Evolutionary conservation across 1,140 invertebrate genomes (phyloP), one percentile per base, ranked within the genome.

Genomic region (Steinernema feltiae): DNA sequence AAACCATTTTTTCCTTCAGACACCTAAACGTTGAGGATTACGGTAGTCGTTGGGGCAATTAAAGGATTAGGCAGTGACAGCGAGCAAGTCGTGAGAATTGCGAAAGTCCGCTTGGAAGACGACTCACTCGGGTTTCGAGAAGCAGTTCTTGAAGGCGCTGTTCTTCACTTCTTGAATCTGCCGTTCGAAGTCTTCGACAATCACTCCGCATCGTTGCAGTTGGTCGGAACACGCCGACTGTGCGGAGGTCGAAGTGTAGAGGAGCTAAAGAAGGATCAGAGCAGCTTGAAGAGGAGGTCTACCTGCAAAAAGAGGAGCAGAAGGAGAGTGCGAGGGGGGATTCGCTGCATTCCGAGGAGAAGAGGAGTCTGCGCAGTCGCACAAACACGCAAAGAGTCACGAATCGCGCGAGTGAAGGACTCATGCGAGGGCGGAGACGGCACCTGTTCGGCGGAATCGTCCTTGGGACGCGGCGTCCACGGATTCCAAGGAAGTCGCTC

Each of bases 131-230:
- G 77, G 83, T 27, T 80, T 70, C 17, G 76, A 69, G 53, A 82
- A 82, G 32, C 81, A 82, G 35, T 69, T 78, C 30, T 79, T 32
- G 48, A 82, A 82, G 21, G 82, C 81, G 53, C 48, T 30, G 17
- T 72, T 79, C 48, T 82, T 82, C 17, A 78, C 18, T 35, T 82
- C 81, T 21, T 82, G 82, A 53, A 82, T 76, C 70, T 82, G 81
- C 41, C 82, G 70, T 41, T 82, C 81, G 63, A 83, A 81, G 46
- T 82, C 81, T 70, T 82, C 81, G 18, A 82, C 76, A 0, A 82
- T 15, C 27, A 83, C 32, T 17, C 79, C 82, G 48, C 81, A 82
- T 27, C 75, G 48, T 29, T 82, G 81, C 15, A 77, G 32, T 71
- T 82, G 81, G 29, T 82, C 81, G 27, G 82, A 79, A 70, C 81